A percentile compares a stretch with the other conserved stretches of the same genome.
Conservation (phyloP, 2,888 invertebrate species). For the Taenaris catops region DNA sequence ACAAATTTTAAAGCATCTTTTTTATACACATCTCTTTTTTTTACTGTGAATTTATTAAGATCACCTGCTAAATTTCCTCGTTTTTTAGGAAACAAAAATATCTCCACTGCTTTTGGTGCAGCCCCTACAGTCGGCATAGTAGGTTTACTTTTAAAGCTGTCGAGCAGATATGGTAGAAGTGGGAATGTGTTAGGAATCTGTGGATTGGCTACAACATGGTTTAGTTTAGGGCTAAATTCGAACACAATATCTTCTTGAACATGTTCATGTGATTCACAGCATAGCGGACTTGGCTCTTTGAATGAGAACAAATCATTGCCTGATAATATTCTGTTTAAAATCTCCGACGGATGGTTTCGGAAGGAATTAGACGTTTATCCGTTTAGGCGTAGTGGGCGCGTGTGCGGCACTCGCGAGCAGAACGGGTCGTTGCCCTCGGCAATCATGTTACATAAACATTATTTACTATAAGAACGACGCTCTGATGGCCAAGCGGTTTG, state of each 20-base stretch:
- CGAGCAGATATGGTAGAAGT: conserved; percentile 37
- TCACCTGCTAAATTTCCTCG: conserved; percentile 33
- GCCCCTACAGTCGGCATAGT: conserved; percentile 24
- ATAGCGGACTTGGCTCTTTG: conserved; percentile 40
- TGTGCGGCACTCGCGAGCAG: too few relatives aligned
- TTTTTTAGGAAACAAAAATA: conserved; percentile 55
- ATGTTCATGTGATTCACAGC: conserved; percentile 60
- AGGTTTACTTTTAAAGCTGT: conserved; percentile 32
- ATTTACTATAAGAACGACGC: too few relatives aligned
- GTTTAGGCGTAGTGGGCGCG: too few relatives aligned
- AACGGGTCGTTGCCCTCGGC: too few relatives aligned
- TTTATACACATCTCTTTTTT: conserved; percentile 30
- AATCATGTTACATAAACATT: too few relatives aligned
- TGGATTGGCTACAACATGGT: conserved; percentile 18
- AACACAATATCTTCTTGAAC: conserved; percentile 48
- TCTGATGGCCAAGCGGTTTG: too few relatives aligned
- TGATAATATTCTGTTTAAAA: conserved; percentile 49
- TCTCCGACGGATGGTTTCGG: conserved; percentile 42
- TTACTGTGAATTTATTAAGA: conserved; percentile 19
- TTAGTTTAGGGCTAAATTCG: conserved; percentile 42
- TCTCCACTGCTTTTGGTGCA: conserved; percentile 51
- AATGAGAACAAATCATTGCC: conserved; percentile 47
- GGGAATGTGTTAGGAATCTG: conserved; percentile 21
- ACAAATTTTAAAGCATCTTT: conserved; percentile 45
- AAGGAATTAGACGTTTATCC: too few relatives aligned